A percentile compares a stretch with the other conserved stretches of the same genome.
Conservation (phyloP, 2,797 vertebrate genomes). For the Danio choprae region DNA sequence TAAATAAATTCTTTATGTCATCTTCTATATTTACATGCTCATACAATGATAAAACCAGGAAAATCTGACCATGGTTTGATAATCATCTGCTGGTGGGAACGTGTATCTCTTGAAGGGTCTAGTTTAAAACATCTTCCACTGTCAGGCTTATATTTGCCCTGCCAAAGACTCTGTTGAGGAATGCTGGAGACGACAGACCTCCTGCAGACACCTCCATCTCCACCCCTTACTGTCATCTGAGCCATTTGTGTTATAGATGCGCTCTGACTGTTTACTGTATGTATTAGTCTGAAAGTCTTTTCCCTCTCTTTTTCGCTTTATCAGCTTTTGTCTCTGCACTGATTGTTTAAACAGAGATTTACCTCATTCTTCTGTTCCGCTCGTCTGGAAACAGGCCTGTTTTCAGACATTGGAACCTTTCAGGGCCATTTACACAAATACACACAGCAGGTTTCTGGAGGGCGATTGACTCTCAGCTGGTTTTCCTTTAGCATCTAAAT, state of each 20-base stretch:
- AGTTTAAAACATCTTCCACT: conserved; percentile 29
- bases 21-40: background rate
- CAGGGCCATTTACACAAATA: conserved; percentile 4
- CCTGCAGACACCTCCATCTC: conserved; percentile 40
- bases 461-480: background rate
- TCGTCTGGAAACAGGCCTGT: conserved; percentile 16
- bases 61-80: background rate
- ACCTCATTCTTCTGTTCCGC: conserved; percentile 29
- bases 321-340: background rate
- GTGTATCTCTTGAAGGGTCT: conserved; percentile 52
- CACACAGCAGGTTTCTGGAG: background rate
- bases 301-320: background rate
- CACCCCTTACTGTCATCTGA: conserved; percentile 7
- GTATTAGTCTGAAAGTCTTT: background rate
- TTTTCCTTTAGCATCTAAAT: background rate
- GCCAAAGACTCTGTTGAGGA: conserved; percentile 60
- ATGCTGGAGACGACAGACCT: conserved; percentile 53
- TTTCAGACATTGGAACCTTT: conserved; percentile 2
- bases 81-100: conserved; percentile 29
- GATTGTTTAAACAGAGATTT: conserved; percentile 34
- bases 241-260: conserved; percentile 11
- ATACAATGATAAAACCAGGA: background rate
- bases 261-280: conserved; percentile 11
- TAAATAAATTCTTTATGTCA: background rate
- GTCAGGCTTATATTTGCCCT: conserved; percentile 54